Percentiles rank a stretch among this genome's conserved stretches.
phyloP scores from a whole-genome alignment of 2,797 vertebrate species.

The Parauchenoglanis punctatus region DNA sequence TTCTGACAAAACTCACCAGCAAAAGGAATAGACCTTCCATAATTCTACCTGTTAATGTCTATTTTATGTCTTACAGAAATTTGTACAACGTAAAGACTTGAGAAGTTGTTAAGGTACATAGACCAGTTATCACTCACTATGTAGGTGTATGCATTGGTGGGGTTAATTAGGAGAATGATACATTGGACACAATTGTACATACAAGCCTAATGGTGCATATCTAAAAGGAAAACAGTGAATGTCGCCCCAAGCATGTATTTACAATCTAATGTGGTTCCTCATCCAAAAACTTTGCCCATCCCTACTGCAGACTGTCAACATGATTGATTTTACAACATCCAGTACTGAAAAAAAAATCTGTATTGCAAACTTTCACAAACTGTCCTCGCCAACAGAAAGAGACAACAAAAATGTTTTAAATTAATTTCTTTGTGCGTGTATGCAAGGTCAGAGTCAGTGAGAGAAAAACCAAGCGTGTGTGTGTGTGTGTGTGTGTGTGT shows the following conservation, averaged over 20 bases:
- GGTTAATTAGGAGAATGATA: not conserved
- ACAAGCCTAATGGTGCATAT: not conserved
- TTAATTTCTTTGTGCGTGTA: not conserved
- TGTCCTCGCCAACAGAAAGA: not conserved
- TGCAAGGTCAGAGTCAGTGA: slow-evolving; percentile 10
- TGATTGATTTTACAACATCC: slow-evolving; percentile 16
- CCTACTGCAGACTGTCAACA: not conserved
- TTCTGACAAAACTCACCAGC: not conserved
- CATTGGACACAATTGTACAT: not conserved
- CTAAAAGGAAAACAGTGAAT: slow-evolving; percentile 2
- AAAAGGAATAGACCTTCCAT: not conserved
- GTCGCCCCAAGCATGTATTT: not conserved
- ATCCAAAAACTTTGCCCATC: slow-evolving; percentile 5
- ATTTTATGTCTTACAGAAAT: not conserved
- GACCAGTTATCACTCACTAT: not conserved
- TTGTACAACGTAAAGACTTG: not conserved
- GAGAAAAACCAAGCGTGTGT: slow-evolving; percentile 21
- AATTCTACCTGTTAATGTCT: not conserved
- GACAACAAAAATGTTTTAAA: not conserved
- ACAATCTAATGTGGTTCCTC: slow-evolving; percentile 3
- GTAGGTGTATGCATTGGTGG: not conserved
- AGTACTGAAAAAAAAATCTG: not conserved
- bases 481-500: slow-evolving; percentile 29
- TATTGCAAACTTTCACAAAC: slow-evolving; percentile 11
- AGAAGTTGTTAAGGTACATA: not conserved